These are phyloP conservation scores for Rhodeus uyekii DNA, from an alignment of 2,797 vertebrate genomes.

Conservation along the genomic window DNA sequence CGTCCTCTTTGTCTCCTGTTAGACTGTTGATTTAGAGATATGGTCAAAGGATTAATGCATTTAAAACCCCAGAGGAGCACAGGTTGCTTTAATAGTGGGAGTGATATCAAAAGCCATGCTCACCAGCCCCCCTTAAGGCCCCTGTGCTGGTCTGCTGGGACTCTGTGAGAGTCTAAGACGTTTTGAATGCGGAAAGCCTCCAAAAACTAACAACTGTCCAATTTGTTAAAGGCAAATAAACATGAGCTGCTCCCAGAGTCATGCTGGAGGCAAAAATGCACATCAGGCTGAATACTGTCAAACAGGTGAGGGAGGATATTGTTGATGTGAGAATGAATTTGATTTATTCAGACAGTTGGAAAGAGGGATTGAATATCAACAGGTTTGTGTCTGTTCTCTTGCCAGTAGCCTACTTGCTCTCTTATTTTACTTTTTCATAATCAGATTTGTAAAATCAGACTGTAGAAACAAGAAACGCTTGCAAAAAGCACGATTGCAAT, in stretches of 20 bases:
- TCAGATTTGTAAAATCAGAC: background rate
- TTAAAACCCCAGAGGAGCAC: slow-evolving; percentile 31
- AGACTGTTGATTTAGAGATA: slow-evolving; percentile 36
- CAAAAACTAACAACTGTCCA: slow-evolving; percentile 18
- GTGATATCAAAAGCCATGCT: slow-evolving; percentile 30
- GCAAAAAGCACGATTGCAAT: background rate
- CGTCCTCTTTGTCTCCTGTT: slow-evolving; percentile 35
- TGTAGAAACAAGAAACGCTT: background rate
- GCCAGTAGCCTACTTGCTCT: background rate
- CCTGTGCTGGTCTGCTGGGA: background rate
- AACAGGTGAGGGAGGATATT: background rate
- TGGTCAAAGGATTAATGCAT: slow-evolving; percentile 34
- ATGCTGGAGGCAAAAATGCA: background rate
- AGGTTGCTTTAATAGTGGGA: slow-evolving; percentile 28
- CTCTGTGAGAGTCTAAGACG: background rate
- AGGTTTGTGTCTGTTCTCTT: background rate
- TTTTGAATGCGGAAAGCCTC: background rate
- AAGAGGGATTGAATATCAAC: background rate
- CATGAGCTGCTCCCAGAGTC: slow-evolving; percentile 5
- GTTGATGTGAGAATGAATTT: slow-evolving; percentile 4
- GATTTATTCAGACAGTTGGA: slow-evolving; percentile 13
- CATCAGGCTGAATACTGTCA: background rate
- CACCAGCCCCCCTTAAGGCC: background rate
- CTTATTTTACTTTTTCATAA: background rate
- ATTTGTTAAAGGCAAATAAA: slow-evolving; percentile 4